Evolutionary conservation across 1,140 invertebrate species (phyloP), one percentile per base, ranked within the genome.

Genomic region (Drosophila takahashii): DNA sequence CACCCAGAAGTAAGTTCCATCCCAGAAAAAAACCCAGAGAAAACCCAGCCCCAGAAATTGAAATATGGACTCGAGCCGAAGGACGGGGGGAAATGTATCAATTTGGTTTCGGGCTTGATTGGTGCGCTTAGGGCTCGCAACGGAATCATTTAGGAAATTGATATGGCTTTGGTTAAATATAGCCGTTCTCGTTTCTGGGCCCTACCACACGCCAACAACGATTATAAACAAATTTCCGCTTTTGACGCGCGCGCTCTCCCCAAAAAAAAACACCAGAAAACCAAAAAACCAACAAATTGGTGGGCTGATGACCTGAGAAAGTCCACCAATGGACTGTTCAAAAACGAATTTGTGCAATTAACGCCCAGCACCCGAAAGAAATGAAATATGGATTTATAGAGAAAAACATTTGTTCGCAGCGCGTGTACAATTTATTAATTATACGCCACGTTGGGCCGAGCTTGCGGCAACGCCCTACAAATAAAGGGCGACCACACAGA

Each of bases 141-240:
- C 58, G 64, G 76, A 83, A 85, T 85, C 76, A 79, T 83, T 89
- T 87, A 89, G 71, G 73, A 66, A 79, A 87, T 87, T 87, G 84
- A 89, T 87, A 81, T 86, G 64, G 77, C 69, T 64, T 73, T 74
- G 66, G 75, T 77, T 72, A 66, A 54, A 62, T 59, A 61, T 65
- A 52, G 56, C 41, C 44, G 37, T 51, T 78, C 77, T 72, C 48
- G 27, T 16, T 18, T 44, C 15, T 44, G 4, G 32, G 42, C 67
- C 48, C 29, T 52, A 85, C 79, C 83, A 61, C 83, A 89, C 79
- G 76, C 85, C 70, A 86, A 50, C 77, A 52, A 59, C 85, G 85
- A 90, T 90, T 90, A 90, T 90, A 90, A 90, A 90, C 81, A 90
- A 90, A 90, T 90, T 90, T 90, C 85, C 85, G 83, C 83, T 87